A percentile compares a stretch with the other conserved stretches of the same genome.
phyloP scores from a whole-genome alignment of 2,113 vertebrate genomes.

The Irena cyanogastra region DNA sequence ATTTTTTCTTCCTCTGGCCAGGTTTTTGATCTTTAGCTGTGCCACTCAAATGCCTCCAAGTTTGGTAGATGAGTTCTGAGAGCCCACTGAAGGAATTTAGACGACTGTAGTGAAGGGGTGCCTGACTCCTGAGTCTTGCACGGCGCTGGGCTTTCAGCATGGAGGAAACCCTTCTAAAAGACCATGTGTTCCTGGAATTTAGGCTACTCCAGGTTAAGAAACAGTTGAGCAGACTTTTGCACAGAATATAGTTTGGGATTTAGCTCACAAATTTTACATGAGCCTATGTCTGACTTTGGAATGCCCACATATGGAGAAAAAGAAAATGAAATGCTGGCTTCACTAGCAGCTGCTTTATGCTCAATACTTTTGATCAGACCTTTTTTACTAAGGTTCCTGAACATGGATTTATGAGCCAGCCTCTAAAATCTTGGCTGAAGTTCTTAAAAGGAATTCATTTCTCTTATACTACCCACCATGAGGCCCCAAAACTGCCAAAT shows the following conservation, averaged over 20 bases:
- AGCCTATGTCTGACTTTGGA: neutral
- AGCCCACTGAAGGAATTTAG: neutral
- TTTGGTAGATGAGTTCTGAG: neutral
- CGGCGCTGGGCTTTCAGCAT: neutral
- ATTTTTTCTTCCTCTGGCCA: neutral
- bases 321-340: neutral
- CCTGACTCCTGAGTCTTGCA: neutral
- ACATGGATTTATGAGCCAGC: neutral
- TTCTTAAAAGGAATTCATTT: neutral
- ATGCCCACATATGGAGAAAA: neutral
- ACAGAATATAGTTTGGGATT: neutral
- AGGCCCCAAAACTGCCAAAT: neutral
- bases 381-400: neutral
- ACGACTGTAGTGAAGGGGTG: neutral
- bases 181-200: neutral
- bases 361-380: constrained; percentile 4
- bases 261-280: neutral
- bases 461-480: neutral
- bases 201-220: neutral
- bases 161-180: neutral
- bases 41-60: neutral
- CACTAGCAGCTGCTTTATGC: neutral
- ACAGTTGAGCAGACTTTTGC: neutral
- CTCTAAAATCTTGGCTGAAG: constrained; percentile 11
- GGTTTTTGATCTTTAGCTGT: neutral